Percentiles rank a stretch among this genome's conserved stretches.
Evolutionary conservation across 2,797 vertebrate species (phyloP).

Genomic region (Siniperca undulata): DNA sequence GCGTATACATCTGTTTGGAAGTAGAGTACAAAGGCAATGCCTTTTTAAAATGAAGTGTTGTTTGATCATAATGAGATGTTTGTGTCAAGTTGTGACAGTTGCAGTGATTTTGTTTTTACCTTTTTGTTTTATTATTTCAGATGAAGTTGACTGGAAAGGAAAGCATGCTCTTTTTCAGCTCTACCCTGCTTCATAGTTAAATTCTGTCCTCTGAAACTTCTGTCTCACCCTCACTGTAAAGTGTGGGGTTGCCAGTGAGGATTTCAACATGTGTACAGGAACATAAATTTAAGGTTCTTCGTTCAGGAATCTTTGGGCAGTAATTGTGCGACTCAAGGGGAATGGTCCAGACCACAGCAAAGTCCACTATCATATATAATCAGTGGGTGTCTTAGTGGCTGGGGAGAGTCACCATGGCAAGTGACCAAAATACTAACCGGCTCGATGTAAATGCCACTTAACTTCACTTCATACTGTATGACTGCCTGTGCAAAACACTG

Average conservation of each 20-base stretch:
- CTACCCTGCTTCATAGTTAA: neutral
- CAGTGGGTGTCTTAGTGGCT: neutral
- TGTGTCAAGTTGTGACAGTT: conserved; percentile 51
- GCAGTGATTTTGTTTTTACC: conserved; percentile 22
- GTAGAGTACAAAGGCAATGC: conserved; percentile 46
- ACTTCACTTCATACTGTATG: neutral
- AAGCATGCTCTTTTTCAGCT: neutral
- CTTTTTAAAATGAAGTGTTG: conserved; percentile 47
- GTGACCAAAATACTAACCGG: neutral
- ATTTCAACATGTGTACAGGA: neutral
- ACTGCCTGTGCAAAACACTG: neutral
- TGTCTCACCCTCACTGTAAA: neutral
- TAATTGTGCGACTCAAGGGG: neutral
- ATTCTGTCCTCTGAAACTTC: neutral
- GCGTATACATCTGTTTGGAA: conserved; percentile 57
- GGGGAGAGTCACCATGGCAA: neutral
- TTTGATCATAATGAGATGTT: conserved; percentile 64
- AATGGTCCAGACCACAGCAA: neutral
- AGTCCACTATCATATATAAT: neutral
- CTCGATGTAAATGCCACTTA: neutral
- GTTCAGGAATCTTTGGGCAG: neutral
- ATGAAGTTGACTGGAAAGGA: conserved; percentile 7
- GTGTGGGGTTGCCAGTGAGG: neutral
- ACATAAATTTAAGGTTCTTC: neutral
- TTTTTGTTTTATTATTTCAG: conserved; percentile 32